phyloP scores from a whole-genome alignment of 2,113 vertebrate genomes.

The Cairina moschata region DNA sequence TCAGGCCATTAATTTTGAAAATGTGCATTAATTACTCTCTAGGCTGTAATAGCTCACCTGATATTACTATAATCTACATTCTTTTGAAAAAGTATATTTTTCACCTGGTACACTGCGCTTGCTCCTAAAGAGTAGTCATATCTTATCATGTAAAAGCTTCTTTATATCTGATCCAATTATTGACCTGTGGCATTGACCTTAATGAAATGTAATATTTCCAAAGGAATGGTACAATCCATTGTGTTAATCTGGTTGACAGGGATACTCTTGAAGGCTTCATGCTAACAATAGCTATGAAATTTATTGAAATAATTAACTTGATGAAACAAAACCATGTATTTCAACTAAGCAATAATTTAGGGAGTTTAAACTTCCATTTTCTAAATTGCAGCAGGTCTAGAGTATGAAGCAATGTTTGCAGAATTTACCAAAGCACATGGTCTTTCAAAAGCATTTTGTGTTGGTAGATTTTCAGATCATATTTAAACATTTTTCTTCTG shows the following conservation, averaged over 20 bases:
- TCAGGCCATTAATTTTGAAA: slow-evolving; percentile 70
- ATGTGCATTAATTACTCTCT: slow-evolving; percentile 64
- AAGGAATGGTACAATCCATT: slow-evolving; percentile 50
- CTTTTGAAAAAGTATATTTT: slow-evolving; percentile 62
- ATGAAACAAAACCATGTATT: background rate
- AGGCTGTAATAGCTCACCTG: slow-evolving; percentile 50
- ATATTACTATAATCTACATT: slow-evolving; percentile 39
- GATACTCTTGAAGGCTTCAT: slow-evolving; percentile 6
- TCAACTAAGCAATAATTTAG: background rate
- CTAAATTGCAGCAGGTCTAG: background rate
- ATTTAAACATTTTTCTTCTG: background rate
- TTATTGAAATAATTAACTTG: slow-evolving; percentile 36
- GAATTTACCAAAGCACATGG: background rate
- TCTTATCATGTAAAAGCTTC: slow-evolving; percentile 59
- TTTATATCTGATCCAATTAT: slow-evolving; percentile 60
- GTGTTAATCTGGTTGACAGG: slow-evolving; percentile 64
- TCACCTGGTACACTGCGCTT: background rate
- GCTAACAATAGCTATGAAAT: slow-evolving; percentile 30
- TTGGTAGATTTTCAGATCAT: background rate
- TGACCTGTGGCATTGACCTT: slow-evolving; percentile 68
- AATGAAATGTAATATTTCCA: slow-evolving; percentile 61
- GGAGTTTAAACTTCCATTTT: background rate
- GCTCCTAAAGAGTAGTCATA: slow-evolving; percentile 56
- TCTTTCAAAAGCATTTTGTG: background rate
- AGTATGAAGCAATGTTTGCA: background rate